Evolutionary conservation across 2,888 invertebrate species (phyloP).

Genomic region (Gibbula magus): DNA sequence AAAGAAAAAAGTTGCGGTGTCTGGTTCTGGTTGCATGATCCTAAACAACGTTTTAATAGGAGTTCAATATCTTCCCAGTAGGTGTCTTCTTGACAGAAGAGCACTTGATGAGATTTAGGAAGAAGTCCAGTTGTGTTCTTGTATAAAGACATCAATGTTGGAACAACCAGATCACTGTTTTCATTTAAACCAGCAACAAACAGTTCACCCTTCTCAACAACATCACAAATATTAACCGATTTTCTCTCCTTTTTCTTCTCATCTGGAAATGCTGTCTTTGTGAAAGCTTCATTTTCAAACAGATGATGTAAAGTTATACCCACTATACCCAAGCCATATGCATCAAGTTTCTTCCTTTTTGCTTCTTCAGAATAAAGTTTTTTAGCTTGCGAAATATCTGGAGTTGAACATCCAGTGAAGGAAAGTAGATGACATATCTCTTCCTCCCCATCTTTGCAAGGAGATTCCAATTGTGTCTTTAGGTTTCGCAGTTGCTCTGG

Average conservation of each 20-base stretch:
- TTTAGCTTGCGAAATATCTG: background rate
- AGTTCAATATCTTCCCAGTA: conserved; percentile 47
- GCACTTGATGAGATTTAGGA: conserved; percentile 50
- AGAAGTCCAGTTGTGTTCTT: conserved; percentile 42
- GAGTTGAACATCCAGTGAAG: conserved; percentile 25
- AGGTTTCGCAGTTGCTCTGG: conserved; percentile 44
- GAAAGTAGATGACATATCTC: conserved; percentile 32
- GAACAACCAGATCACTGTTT: conserved; percentile 42
- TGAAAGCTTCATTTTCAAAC: conserved; percentile 23
- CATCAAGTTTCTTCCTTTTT: background rate
- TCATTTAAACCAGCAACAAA: conserved; percentile 46
- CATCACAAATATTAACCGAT: conserved; percentile 33
- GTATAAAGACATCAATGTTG: conserved; percentile 47
- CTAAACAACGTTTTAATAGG: conserved; percentile 45
- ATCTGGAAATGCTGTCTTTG: conserved; percentile 12
- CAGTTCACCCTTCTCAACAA: conserved; percentile 43
- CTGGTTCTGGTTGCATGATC: background rate
- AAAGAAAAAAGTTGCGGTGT: conserved; percentile 43
- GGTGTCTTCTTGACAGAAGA: conserved; percentile 50
- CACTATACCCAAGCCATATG: conserved; percentile 20
- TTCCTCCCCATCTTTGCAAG: background rate
- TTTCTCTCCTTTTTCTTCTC: background rate
- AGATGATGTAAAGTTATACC: conserved; percentile 34
- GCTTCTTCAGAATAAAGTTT: background rate
- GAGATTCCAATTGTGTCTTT: conserved; percentile 33